These are phyloP conservation scores for Ptychodera flava DNA, from an alignment of 35 echinoderm and acorn worm genomes.

Conservation along the genomic window DNA sequence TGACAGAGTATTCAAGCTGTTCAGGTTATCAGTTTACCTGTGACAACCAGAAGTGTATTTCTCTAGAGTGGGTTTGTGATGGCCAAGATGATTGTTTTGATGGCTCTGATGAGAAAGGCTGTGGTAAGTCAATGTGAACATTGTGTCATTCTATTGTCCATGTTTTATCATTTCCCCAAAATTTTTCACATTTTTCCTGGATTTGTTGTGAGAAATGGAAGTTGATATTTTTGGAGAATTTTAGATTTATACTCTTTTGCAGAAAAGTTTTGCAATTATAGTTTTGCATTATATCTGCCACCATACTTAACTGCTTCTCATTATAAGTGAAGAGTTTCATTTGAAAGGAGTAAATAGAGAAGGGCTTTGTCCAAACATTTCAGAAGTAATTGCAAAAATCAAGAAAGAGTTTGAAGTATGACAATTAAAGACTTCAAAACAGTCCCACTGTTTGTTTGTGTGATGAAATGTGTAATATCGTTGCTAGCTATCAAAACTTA, in stretches of 20 bases:
- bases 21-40: constrained; percentile 27
- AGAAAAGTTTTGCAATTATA: background rate
- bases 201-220: background rate
- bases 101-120: constrained; percentile 39
- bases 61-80: constrained; percentile 31
- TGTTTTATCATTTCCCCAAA: too few species aligned
- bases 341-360: too few species aligned
- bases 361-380: too few species aligned
- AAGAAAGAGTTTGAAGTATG: too few species aligned
- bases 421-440: too few species aligned
- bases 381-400: too few species aligned
- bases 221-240: background rate
- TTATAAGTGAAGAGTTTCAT: too few species aligned
- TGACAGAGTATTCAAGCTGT: background rate
- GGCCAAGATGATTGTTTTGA: constrained; percentile 43
- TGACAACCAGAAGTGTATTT: constrained; percentile 35
- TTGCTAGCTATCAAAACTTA: too few species aligned
- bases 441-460: too few species aligned
- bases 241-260: background rate
- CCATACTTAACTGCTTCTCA: background rate
- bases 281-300: background rate
- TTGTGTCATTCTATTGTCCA: too few species aligned
- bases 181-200: background rate
- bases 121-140: constrained; percentile 35
- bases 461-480: too few species aligned